Evolutionary conservation across 2,888 invertebrate species (phyloP).

Genomic region (Drosophila paramelanica): DNA sequence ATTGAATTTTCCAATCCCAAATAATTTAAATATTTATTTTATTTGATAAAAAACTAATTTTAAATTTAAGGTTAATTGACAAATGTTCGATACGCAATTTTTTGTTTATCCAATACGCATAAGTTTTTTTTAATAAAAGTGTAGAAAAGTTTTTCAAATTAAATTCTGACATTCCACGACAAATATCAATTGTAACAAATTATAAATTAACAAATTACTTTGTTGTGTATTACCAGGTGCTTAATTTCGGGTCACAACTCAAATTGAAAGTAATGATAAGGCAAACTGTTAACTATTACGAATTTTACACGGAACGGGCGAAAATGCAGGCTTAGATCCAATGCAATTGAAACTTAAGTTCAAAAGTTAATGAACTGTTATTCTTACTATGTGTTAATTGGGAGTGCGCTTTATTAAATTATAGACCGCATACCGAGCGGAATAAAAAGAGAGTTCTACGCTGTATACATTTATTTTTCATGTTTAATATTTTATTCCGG

Average conservation of each 20-base stretch:
- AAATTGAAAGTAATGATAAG: conserved; percentile 26
- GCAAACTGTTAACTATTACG: neutral
- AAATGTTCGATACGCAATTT: too few relatives aligned
- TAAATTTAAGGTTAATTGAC: too few relatives aligned
- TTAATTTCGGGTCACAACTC: conserved; percentile 24
- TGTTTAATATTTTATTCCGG: neutral
- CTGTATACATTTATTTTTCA: neutral
- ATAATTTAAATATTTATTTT: too few relatives aligned
- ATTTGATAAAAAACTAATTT: too few relatives aligned
- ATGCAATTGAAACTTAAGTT: conserved; percentile 17
- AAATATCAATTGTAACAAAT: neutral
- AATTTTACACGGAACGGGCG: neutral
- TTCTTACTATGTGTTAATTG: conserved; percentile 23
- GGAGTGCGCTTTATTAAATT: conserved; percentile 16
- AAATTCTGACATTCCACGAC: too few relatives aligned
- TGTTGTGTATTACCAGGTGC: conserved; percentile 6
- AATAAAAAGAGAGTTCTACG: neutral
- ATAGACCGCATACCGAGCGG: neutral
- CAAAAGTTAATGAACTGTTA: conserved; percentile 42
- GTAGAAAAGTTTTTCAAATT: too few relatives aligned
- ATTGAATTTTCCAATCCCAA: too few relatives aligned
- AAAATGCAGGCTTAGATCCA: neutral
- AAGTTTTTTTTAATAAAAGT: too few relatives aligned
- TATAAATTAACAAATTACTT: conserved; percentile 12
- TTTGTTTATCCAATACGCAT: neutral